Conservation (phyloP, 1,140 invertebrate species). For the Pissodes strobi region DNA sequence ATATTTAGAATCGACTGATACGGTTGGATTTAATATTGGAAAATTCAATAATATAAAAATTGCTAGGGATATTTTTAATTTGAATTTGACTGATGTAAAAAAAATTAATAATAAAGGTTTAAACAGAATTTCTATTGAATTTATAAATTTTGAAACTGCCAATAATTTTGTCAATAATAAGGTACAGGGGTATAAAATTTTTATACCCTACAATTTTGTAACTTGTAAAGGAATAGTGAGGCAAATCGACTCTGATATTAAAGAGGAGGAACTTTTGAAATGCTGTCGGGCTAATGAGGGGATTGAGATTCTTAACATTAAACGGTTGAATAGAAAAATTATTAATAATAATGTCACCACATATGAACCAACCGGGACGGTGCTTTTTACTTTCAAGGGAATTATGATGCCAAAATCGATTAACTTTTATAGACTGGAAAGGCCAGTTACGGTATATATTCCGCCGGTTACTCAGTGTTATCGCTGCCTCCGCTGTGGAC, state of each 20-base stretch:
- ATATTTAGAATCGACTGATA: too few species aligned
- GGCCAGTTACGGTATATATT: not conserved
- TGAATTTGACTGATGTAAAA: too few species aligned
- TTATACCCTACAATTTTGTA: constrained; percentile 18
- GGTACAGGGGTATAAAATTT: constrained; percentile 6
- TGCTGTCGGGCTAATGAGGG: not conserved
- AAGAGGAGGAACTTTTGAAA: not conserved
- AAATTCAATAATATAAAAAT: too few species aligned
- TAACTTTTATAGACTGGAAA: not conserved
- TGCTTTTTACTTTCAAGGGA: constrained; percentile 9
- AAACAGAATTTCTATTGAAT: too few species aligned
- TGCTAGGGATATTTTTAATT: too few species aligned
- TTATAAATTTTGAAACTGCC: constrained; percentile 1
- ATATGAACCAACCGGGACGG: not conserved
- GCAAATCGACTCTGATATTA: constrained; percentile 1
- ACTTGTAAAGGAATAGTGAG: constrained; percentile 25
- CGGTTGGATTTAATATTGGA: too few species aligned
- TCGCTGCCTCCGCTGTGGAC: constrained; percentile 10
- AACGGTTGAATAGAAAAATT: constrained; percentile 15
- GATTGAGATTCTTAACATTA: constrained; percentile 10
- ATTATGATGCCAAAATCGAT: not conserved
- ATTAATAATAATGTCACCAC: not conserved
- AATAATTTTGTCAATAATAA: constrained; percentile 18
- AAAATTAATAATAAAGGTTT: too few species aligned
- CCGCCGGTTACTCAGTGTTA: constrained; percentile 15